Conservation (phyloP, 2,888 invertebrate genomes). For the Tryphoninae sp. region DNA sequence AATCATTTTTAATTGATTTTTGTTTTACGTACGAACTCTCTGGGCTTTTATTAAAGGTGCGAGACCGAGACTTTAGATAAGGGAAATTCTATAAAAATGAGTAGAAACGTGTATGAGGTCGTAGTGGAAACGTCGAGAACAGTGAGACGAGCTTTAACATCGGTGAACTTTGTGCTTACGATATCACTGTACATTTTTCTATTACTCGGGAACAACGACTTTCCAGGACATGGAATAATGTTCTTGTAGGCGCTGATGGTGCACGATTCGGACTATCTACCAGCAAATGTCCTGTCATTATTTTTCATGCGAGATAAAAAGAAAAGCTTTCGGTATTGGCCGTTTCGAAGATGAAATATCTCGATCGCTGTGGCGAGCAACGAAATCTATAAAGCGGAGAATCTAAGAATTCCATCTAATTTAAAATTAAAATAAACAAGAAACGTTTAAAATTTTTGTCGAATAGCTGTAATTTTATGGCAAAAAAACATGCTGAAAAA, state of each 20-base stretch:
- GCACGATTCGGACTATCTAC: not conserved
- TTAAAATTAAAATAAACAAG: too few species aligned
- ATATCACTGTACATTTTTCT: not conserved
- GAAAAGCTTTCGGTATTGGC: not conserved
- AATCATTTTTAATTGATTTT: too few species aligned
- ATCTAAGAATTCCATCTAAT: too few species aligned
- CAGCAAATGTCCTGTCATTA: not conserved
- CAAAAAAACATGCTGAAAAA: too few species aligned
- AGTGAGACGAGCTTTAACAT: not conserved
- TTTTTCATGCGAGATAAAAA: not conserved
- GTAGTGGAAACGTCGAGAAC: not conserved
- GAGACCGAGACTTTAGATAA: too few species aligned
- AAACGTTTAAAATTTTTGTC: too few species aligned
- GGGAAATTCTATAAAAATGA: too few species aligned
- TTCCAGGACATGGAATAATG: not conserved
- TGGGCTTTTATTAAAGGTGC: too few species aligned
- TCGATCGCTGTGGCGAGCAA: not conserved
- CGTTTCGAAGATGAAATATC: not conserved
- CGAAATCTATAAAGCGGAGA: too few species aligned
- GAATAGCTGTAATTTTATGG: too few species aligned
- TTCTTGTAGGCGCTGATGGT: not conserved
- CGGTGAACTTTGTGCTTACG: not conserved
- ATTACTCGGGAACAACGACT: not conserved
- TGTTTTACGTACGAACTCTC: too few species aligned
- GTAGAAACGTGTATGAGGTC: too few species aligned